A percentile compares a stretch with the other conserved stretches of the same genome.
phyloP scores from a whole-genome alignment of 2,888 invertebrate genomes.

The Ornithoptera priamus region DNA sequence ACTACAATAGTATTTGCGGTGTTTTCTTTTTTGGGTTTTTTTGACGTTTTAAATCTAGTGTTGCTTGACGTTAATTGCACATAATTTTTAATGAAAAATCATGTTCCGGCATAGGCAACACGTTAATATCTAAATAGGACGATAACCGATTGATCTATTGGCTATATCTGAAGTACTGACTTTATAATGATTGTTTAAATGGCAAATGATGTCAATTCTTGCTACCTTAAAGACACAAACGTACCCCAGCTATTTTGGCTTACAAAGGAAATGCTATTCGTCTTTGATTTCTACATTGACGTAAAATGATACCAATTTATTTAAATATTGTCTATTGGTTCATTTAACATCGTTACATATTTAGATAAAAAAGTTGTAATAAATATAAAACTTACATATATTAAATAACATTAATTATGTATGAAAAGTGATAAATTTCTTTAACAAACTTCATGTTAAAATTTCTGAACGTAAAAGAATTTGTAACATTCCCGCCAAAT shows the following conservation, averaged over 20 bases:
- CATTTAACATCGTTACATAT: background rate
- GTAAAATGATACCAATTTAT: background rate
- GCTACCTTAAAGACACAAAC: background rate
- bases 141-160: background rate
- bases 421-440: background rate
- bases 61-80: constrained; percentile 74
- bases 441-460: background rate
- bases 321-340: constrained; percentile 16
- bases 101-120: constrained; percentile 46
- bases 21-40: constrained; percentile 61
- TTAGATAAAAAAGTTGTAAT: background rate
- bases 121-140: constrained; percentile 3
- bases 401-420: background rate
- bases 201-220: background rate
- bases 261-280: constrained; percentile 18
- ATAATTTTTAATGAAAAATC: constrained; percentile 56
- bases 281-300: background rate
- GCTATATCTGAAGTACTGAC: background rate
- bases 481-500: constrained; percentile 22
- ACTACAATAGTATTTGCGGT: constrained; percentile 66
- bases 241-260: background rate
- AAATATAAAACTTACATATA: background rate
- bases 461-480: constrained; percentile 13
- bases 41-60: constrained; percentile 77
- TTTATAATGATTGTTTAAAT: background rate